Evolutionary conservation across 1,140 invertebrate species (phyloP), one percentile per base, ranked within the genome.

Genomic region (Drosophila leontia): DNA sequence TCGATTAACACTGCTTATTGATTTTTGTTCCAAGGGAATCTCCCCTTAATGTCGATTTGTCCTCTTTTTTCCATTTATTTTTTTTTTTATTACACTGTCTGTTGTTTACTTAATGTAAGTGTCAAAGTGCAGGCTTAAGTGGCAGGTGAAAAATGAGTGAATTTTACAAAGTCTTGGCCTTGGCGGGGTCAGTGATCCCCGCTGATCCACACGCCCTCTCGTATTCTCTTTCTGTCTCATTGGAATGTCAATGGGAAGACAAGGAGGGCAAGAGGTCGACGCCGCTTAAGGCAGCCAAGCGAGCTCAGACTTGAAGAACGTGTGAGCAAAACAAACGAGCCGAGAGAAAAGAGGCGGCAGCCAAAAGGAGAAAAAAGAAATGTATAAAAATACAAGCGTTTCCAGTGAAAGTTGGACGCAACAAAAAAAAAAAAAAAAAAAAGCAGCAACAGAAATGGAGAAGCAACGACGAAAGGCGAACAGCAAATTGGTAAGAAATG

Each of bases 361-460:
- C 60, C 44, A 45, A 60, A 62, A 72, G 48, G 48, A 65, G 51
- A 35, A 15, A 51, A 39, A 56, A 39, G 35, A 23, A 56, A 56
- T 56, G 19, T 1, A 56, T 11, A 26, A 26, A 56, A 56, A 56
- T 39, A 75, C 29, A 64, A 70, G 45, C 48, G 51, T 42, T 70
- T 53, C 37, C 81, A 90, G 81, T 88, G 85, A 90, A 88, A 88
- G 85, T 88, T 64, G 69, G 75, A 51, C 69, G 56, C 51, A 63
- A 72, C 80, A n/a, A 39, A 11, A 39, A 35, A 19, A 7, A 0
- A n/a, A n/a, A n/a, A n/a, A n/a, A 55, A 13, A 7, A 19, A 7
- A 0, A 41, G 67, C 51, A 53, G 50, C 63, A 76, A 34, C 53
- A 78, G n/a, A 65, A 51, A 42, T 61, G 45, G 41, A 58, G 65